Evolutionary conservation across 2,888 invertebrate genomes (phyloP).

Genomic region (Drosophila merina): DNA sequence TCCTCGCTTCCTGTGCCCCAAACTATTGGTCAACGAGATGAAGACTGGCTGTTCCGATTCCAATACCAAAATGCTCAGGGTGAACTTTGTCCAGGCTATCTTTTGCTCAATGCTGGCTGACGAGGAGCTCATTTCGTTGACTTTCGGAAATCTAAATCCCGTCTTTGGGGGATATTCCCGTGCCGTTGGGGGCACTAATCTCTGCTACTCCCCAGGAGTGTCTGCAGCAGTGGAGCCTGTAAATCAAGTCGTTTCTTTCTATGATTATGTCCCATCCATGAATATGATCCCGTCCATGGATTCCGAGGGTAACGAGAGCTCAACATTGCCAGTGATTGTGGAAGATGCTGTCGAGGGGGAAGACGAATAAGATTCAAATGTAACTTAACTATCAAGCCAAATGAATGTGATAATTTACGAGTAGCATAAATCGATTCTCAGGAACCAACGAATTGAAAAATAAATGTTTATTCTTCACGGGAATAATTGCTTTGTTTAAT

Average conservation of each 20-base stretch:
- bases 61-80: neutral
- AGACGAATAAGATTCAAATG: neutral
- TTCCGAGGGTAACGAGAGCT: neutral
- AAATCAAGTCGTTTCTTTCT: neutral
- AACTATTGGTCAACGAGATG: neutral
- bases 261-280: neutral
- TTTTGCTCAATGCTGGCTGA: slow-evolving; percentile 61
- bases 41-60: neutral
- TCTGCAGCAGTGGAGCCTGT: neutral
- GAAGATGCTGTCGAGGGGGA: neutral
- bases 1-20: slow-evolving; percentile 12
- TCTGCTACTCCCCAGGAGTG: neutral
- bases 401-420: neutral
- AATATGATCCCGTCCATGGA: neutral
- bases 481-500: neutral
- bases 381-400: neutral
- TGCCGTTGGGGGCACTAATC: neutral
- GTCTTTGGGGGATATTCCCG: neutral
- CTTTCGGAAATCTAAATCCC: neutral
- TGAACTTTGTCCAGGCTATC: slow-evolving; percentile 41
- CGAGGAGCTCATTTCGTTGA: slow-evolving; percentile 22
- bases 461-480: neutral
- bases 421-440: neutral
- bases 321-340: neutral
- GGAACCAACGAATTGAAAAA: neutral